A percentile compares a stretch with the other conserved stretches of the same genome.
These are phyloP conservation scores for Cossypha caffra DNA, from an alignment of 2,797 vertebrate species.

Conservation along the genomic window DNA sequence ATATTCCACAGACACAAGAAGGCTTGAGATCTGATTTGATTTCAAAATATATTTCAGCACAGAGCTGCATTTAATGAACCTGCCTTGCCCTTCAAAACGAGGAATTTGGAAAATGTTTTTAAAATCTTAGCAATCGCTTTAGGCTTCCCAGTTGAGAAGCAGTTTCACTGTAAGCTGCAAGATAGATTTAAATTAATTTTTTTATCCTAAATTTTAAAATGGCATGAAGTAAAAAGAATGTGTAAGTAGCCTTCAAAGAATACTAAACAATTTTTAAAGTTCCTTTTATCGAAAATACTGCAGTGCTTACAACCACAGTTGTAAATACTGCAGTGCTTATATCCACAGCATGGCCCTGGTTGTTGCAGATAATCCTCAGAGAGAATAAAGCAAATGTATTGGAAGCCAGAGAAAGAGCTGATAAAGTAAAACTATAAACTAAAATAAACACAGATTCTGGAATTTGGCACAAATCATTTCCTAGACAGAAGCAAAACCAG, in stretches of 20 bases:
- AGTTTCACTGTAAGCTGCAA: not conserved
- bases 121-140: not conserved
- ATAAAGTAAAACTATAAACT: not conserved
- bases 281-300: not conserved
- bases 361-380: slow-evolving; percentile 8
- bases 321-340: not conserved
- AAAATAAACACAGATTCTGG: not conserved
- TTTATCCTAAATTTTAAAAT: not conserved
- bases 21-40: not conserved
- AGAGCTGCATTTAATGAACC: not conserved
- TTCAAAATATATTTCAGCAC: not conserved
- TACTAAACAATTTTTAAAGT: not conserved
- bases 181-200: not conserved
- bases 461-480: not conserved
- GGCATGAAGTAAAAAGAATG: not conserved
- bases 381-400: not conserved
- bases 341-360: not conserved
- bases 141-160: not conserved
- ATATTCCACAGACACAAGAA: not conserved
- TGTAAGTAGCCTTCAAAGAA: not conserved
- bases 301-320: not conserved
- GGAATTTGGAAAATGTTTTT: not conserved
- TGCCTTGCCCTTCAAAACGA: not conserved
- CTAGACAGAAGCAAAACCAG: not conserved
- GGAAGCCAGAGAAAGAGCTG: not conserved